Conservation (phyloP, 2,113 vertebrate species). For the Entelurus aequoreus region DNA sequence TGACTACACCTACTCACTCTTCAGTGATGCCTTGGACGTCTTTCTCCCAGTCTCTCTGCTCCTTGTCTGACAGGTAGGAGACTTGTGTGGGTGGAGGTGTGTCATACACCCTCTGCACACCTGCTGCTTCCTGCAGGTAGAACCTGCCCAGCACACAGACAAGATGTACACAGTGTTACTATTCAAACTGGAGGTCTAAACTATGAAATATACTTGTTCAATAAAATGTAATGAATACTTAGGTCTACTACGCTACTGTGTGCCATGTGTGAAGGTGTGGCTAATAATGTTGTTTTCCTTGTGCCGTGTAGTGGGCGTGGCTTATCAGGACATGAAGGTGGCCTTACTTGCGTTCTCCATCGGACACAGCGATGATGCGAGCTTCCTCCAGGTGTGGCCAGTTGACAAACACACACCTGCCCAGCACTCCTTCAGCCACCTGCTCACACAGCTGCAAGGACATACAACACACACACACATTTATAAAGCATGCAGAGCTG, state of each 20-base stretch:
- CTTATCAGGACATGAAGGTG: too few species aligned
- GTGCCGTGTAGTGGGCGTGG: too few species aligned
- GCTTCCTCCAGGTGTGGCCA: slow-evolving; percentile 98
- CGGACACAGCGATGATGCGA: slow-evolving; percentile 86
- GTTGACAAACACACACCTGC: slow-evolving; percentile 87
- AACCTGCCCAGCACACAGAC: slow-evolving; percentile 68
- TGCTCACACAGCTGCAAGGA: slow-evolving; percentile 75
- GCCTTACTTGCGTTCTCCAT: slow-evolving; percentile 88
- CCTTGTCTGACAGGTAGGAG: slow-evolving; percentile 79
- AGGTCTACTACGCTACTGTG: neutral
- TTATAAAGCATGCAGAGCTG: slow-evolving; percentile 47
- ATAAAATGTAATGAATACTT: neutral
- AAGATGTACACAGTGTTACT: too few species aligned
- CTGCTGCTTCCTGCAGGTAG: slow-evolving; percentile 81
- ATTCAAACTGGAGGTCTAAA: too few species aligned
- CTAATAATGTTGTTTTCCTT: too few species aligned
- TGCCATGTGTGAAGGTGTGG: too few species aligned
- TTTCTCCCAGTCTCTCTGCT: slow-evolving; percentile 87
- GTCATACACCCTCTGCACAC: slow-evolving; percentile 81
- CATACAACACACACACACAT: neutral
- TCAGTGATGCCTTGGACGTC: slow-evolving; percentile 89
- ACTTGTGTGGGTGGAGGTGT: slow-evolving; percentile 81
- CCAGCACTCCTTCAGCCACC: slow-evolving; percentile 75
- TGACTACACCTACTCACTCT: slow-evolving; percentile 70
- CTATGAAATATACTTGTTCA: too few species aligned